These are phyloP conservation scores for Ctenicera cuprea DNA, from an alignment of 2,888 invertebrate species.

Conservation along the genomic window DNA sequence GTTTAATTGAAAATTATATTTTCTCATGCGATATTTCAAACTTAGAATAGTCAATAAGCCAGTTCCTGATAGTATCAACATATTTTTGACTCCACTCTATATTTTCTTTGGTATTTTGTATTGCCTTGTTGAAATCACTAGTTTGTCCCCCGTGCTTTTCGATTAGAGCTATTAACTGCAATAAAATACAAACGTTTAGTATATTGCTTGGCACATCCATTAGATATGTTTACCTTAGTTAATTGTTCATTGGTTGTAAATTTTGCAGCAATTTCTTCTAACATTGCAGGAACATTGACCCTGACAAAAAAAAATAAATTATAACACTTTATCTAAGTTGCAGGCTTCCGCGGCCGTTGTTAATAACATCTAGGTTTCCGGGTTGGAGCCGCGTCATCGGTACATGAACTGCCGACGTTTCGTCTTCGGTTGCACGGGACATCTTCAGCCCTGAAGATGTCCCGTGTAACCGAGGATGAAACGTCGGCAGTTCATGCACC, in stretches of 20 bases:
- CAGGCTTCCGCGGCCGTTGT: too few relatives aligned
- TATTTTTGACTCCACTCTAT: constrained; percentile 14
- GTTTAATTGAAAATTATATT: too few relatives aligned
- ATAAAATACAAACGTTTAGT: background rate
- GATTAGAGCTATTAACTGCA: background rate
- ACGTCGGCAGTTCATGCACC: too few relatives aligned
- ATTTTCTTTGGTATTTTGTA: background rate
- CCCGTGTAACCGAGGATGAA: too few relatives aligned
- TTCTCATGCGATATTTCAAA: background rate
- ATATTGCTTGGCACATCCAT: too few relatives aligned
- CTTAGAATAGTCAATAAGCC: background rate
- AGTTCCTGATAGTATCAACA: background rate
- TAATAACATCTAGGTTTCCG: too few relatives aligned
- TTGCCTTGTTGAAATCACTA: background rate
- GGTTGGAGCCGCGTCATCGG: too few relatives aligned
- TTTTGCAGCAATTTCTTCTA: constrained; percentile 42
- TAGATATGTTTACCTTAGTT: constrained; percentile 45
- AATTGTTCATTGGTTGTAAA: constrained; percentile 47
- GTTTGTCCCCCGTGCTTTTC: background rate
- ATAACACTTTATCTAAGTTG: too few relatives aligned
- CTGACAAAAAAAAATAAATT: constrained; percentile 23
- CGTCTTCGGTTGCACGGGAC: too few relatives aligned
- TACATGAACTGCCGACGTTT: too few relatives aligned
- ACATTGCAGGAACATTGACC: constrained; percentile 11
- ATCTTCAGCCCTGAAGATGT: too few relatives aligned